Evolutionary conservation across 92 coral and sea anemone species (phyloP), one percentile per base, ranked within the genome.

Genomic region (Hydrozoanthus gracilis): DNA sequence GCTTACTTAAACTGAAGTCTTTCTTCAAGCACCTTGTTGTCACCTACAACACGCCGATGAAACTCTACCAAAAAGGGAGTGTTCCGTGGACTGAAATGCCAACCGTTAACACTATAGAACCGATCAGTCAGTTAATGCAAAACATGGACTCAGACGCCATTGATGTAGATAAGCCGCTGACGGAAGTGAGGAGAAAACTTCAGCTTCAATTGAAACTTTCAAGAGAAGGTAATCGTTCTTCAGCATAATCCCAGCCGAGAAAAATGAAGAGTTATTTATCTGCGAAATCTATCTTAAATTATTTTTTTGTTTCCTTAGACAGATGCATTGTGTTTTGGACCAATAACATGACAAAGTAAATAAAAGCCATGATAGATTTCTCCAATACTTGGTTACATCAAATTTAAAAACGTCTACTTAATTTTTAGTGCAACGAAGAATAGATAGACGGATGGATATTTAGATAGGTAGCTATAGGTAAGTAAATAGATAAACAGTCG

Each of bases 161-260:
- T 11, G 84, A 79, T 79, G 72, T 79, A 2, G 58, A 79, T 47
- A 79, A 79, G 12, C 84, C 84, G 18, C 44, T 79, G 16, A 79
- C 73, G 8, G 84, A 79, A 79, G 73, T 79, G 44, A 64, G 84
- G n/a, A 62, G 84, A 18, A 79, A 62, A 62, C 44, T 79, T 60
- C 84, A 79, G 5, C 73, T 79, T 61, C 84, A 64, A 14, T 72
- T 62, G 45, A 79, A 79, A 47, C 84, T 79, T 45, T 79, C 84
- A 18, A 79, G 45, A 79, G 44, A 62, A 45, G 84, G 84, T 79
- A 61, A 66, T 17, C 27, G 7, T 11, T 9, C 16, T 58, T 27
- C 39, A 58, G 15, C 64, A 58, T 27, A 27, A 27, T 27, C 39
- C 39, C 39, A 27, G 39, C 39, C 39, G 39, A 27, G 39, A 27